Percentiles rank a stretch among this genome's conserved stretches.
phyloP scores from a whole-genome alignment of 2,888 invertebrate genomes.

The Gymnoscelis rufifasciata region DNA sequence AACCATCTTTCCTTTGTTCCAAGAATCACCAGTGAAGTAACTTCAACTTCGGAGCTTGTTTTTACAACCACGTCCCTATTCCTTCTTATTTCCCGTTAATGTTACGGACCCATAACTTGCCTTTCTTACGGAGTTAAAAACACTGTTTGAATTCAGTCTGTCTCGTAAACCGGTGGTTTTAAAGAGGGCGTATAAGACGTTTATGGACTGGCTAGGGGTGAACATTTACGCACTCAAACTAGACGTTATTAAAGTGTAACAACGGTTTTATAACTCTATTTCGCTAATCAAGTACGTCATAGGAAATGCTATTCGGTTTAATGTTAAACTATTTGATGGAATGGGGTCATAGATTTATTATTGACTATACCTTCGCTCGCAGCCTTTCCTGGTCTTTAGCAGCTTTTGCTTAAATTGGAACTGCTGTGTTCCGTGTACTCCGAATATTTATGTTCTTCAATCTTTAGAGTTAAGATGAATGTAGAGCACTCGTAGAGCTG shows the following conservation, averaged over 20 bases:
- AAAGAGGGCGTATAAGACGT: slow-evolving; percentile 13
- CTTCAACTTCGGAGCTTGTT: slow-evolving; percentile 5
- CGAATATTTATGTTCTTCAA: no score
- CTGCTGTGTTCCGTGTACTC: no score
- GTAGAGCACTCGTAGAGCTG: background rate
- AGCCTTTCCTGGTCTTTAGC: no score
- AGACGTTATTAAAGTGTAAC: background rate
- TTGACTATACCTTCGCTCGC: no score
- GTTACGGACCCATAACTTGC: slow-evolving; percentile 20
- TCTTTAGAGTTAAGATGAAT: no score
- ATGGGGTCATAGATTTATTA: no score
- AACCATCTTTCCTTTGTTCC: background rate
- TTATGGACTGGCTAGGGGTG: background rate
- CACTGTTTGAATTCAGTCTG: slow-evolving; percentile 18
- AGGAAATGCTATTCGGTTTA: background rate
- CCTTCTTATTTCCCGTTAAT: slow-evolving; percentile 20
- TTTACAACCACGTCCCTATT: slow-evolving; percentile 12
- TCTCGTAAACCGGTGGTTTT: slow-evolving; percentile 24
- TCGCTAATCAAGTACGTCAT: background rate
- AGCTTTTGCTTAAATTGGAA: no score
- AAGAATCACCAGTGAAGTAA: background rate
- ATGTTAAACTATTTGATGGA: no score
- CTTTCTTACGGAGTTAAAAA: slow-evolving; percentile 23
- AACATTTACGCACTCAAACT: background rate
- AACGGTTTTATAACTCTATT: background rate